Evolutionary conservation across 2,113 vertebrate genomes (phyloP).

Genomic region (Machaerirhynchus nigripectus): DNA sequence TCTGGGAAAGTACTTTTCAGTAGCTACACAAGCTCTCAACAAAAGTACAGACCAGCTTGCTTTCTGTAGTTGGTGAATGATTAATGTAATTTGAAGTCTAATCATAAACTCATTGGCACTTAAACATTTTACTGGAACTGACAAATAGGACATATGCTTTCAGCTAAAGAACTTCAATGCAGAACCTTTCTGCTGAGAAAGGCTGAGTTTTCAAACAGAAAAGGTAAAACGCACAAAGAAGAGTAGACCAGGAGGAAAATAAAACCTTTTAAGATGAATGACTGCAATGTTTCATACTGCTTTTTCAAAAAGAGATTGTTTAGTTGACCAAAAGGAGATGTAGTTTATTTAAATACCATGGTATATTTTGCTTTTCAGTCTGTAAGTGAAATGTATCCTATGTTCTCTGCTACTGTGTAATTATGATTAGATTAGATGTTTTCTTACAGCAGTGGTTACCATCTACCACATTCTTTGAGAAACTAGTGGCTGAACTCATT

Average conservation of each 20-base stretch:
- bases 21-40: not conserved
- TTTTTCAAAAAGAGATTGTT: not conserved
- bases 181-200: not conserved
- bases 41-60: not conserved
- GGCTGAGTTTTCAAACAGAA: not conserved
- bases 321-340: not conserved
- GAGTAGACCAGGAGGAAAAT: not conserved
- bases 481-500: not conserved
- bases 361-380: not conserved
- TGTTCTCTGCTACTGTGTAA: not conserved
- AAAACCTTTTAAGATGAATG: not conserved
- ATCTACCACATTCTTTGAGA: not conserved
- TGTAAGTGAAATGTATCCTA: not conserved
- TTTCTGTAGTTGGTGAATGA: not conserved
- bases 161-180: not conserved
- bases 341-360: not conserved
- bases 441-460: not conserved
- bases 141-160: not conserved
- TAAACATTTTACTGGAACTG: not conserved
- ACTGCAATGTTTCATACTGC: not conserved
- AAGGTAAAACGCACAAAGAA: not conserved
- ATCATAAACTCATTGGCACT: constrained; percentile 8
- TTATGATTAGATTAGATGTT: not conserved
- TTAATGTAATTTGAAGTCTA: constrained; percentile 14
- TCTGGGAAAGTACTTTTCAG: not conserved